Evolutionary conservation across 2,113 vertebrate genomes (phyloP).

Genomic region (Muntiacus reevesi): DNA sequence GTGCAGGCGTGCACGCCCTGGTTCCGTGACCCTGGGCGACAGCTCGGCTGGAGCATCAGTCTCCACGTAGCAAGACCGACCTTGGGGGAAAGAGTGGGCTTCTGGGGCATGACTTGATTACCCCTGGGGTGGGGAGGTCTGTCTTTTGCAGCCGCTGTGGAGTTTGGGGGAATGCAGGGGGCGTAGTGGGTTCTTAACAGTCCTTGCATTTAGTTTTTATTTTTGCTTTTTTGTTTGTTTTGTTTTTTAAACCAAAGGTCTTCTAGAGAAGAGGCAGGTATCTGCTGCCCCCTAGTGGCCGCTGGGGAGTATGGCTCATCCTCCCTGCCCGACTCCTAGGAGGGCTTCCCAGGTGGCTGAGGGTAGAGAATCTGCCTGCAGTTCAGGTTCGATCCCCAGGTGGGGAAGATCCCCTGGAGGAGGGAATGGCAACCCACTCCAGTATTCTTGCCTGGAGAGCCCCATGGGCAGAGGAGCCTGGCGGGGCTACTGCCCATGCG

Average conservation of each 20-base stretch:
- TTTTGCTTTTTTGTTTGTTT: background rate
- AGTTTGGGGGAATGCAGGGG: background rate
- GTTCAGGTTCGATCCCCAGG: background rate
- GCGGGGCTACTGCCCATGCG: background rate
- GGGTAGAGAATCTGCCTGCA: background rate
- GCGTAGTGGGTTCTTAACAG: background rate
- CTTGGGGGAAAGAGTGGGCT: background rate
- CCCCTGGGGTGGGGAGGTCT: background rate
- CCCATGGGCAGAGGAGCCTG: background rate
- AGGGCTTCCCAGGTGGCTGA: background rate
- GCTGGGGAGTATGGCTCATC: fast-evolving
- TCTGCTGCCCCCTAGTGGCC: background rate
- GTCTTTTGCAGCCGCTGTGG: background rate
- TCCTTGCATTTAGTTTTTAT: background rate
- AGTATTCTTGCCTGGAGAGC: background rate
- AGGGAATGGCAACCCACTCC: background rate
- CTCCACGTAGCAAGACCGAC: fast-evolving
- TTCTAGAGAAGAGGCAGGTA: background rate
- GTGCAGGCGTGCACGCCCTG: background rate
- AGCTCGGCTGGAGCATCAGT: fast-evolving
- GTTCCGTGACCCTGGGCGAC: fast-evolving
- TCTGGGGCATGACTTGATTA: background rate
- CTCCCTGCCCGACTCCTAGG: background rate
- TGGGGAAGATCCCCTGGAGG: background rate
- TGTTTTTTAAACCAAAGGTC: fast-evolving